Evolutionary conservation across 2,113 vertebrate genomes (phyloP).

Genomic region (Corynorhinus townsendii): DNA sequence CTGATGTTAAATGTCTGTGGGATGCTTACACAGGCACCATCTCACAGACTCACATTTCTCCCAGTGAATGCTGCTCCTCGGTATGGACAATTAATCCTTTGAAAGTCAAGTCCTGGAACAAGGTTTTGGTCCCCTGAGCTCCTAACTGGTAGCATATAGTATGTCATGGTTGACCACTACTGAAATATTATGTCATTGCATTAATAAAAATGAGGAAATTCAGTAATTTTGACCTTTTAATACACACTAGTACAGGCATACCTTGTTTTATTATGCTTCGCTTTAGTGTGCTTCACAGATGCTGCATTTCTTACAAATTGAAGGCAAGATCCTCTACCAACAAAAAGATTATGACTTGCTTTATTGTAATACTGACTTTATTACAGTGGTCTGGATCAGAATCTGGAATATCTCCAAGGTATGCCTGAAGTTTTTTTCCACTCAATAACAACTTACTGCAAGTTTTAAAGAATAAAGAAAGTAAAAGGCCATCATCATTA

Average conservation of each 20-base stretch:
- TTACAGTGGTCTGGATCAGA: neutral
- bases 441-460: neutral
- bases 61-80: neutral
- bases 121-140: neutral
- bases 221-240: neutral
- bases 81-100: neutral
- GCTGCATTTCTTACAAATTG: neutral
- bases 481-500: neutral
- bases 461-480: slow-evolving; percentile 22
- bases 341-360: neutral
- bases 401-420: neutral
- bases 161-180: neutral
- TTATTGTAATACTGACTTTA: neutral
- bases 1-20: neutral
- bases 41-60: neutral
- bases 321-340: neutral
- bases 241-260: neutral
- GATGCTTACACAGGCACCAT: neutral
- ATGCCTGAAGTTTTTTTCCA: neutral
- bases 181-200: neutral
- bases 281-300: neutral
- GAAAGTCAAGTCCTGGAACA: neutral
- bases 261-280: neutral
- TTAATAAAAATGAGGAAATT: slow-evolving; percentile 1
- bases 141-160: neutral